These are phyloP conservation scores for Drosophila flavopinicola DNA, from an alignment of 2,888 invertebrate species.

Conservation along the genomic window DNA sequence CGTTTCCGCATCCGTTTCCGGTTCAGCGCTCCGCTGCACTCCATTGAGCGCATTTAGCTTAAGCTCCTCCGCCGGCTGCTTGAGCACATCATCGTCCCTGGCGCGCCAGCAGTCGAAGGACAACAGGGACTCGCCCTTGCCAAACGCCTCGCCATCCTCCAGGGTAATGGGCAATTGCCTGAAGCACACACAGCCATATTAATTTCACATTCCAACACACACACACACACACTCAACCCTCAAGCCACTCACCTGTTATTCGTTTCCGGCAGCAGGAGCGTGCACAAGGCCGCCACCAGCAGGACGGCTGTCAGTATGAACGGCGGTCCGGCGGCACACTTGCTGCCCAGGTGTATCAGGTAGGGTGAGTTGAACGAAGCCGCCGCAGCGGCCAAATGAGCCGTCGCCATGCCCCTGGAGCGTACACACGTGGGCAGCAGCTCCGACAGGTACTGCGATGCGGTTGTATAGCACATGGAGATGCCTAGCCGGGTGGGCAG, in stretches of 20 bases:
- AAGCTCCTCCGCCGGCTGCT: conserved; percentile 53
- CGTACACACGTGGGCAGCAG: conserved; percentile 87
- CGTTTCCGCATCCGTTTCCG: conserved; percentile 39
- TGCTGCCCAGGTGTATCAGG: conserved; percentile 63
- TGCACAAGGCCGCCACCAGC: conserved; percentile 85
- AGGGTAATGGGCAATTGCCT: conserved; percentile 86
- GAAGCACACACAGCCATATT: conserved; percentile 3
- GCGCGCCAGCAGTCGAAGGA: conserved; percentile 83
- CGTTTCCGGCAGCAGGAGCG: conserved; percentile 87
- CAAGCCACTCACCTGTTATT: conserved; percentile 79
- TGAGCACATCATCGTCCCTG: conserved; percentile 46
- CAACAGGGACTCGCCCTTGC: conserved; percentile 85
- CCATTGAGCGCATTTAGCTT: conserved; percentile 47
- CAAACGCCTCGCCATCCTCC: conserved; percentile 86
- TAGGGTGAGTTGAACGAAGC: conserved; percentile 86
- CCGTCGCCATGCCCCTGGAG: conserved; percentile 86
- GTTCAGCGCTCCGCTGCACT: conserved; percentile 13
- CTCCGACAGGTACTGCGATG: conserved; percentile 87
- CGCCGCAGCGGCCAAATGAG: conserved; percentile 86
- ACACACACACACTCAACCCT: background rate
- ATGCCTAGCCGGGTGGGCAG: conserved; percentile 86
- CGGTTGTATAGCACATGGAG: conserved; percentile 87
- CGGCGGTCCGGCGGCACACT: conserved; percentile 80
- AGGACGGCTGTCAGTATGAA: conserved; percentile 85
- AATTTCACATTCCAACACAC: background rate